phyloP scores from a whole-genome alignment of 2,113 vertebrate species.

The Ictidomys tridecemlineatus region DNA sequence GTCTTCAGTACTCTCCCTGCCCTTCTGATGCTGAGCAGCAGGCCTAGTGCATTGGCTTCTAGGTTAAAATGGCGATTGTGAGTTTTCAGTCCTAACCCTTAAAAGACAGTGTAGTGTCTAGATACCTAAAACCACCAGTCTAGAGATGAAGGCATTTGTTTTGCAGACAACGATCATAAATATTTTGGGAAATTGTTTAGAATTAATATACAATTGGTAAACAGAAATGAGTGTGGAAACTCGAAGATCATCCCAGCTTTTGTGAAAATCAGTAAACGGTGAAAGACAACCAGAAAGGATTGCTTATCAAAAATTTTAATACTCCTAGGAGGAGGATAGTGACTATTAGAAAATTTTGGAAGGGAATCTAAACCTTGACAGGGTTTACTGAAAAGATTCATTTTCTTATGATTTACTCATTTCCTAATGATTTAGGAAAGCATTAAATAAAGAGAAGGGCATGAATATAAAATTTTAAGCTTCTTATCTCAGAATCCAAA shows the following conservation, averaged over 20 bases:
- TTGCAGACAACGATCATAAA: neutral
- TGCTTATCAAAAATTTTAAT: neutral
- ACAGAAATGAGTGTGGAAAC: neutral
- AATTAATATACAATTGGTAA: neutral
- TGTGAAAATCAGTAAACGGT: neutral
- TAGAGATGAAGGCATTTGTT: neutral
- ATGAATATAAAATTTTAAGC: neutral
- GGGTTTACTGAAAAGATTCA: neutral
- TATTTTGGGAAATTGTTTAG: neutral
- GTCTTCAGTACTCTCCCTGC: neutral
- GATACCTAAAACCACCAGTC: neutral
- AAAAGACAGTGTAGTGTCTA: neutral
- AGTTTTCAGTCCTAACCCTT: neutral
- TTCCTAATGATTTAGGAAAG: neutral
- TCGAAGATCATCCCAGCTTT: neutral
- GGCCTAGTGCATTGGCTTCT: neutral
- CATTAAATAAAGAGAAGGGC: neutral
- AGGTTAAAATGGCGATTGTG: neutral
- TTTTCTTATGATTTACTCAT: neutral
- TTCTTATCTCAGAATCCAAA: neutral
- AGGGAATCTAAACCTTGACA: neutral
- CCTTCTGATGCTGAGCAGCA: neutral
- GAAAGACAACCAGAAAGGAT: neutral
- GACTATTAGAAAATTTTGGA: neutral
- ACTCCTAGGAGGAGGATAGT: neutral